These are phyloP conservation scores for Andrena bucephala DNA, from an alignment of 2,888 invertebrate species.

Conservation along the genomic window DNA sequence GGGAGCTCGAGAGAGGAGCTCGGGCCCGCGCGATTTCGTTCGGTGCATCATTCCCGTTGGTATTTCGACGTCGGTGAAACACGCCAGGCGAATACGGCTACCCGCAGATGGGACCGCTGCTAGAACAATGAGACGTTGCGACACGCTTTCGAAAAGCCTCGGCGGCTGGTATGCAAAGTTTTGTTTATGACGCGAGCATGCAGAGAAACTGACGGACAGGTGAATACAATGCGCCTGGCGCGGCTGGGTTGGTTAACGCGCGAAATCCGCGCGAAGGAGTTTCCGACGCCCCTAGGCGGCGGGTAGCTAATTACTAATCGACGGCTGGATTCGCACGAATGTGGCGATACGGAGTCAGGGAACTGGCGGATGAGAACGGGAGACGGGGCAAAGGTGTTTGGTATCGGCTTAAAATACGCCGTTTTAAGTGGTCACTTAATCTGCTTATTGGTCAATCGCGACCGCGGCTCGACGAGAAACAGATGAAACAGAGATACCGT, in stretches of 20 bases:
- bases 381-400: conserved; percentile 3
- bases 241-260: background rate
- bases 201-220: background rate
- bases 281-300: background rate
- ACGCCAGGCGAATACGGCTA: conserved; percentile 20
- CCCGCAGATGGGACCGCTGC: conserved; percentile 33
- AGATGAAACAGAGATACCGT: conserved; percentile 49
- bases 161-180: conserved; percentile 33
- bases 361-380: background rate
- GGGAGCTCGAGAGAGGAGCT: background rate
- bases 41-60: conserved; percentile 21
- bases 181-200: conserved; percentile 27
- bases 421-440: conserved; percentile 53
- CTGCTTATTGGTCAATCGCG: conserved; percentile 42
- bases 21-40: background rate
- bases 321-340: background rate
- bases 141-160: conserved; percentile 45
- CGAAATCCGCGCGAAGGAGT: background rate
- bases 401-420: conserved; percentile 15
- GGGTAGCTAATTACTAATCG: conserved; percentile 17
- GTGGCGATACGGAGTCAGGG: background rate
- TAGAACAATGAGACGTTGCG: conserved; percentile 49
- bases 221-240: conserved; percentile 26
- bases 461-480: conserved; percentile 35
- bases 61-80: conserved; percentile 29